A percentile compares a stretch with the other conserved stretches of the same genome.
These are phyloP conservation scores for Drosophila murphyi DNA, from an alignment of 1,140 invertebrate species.

Conservation along the genomic window DNA sequence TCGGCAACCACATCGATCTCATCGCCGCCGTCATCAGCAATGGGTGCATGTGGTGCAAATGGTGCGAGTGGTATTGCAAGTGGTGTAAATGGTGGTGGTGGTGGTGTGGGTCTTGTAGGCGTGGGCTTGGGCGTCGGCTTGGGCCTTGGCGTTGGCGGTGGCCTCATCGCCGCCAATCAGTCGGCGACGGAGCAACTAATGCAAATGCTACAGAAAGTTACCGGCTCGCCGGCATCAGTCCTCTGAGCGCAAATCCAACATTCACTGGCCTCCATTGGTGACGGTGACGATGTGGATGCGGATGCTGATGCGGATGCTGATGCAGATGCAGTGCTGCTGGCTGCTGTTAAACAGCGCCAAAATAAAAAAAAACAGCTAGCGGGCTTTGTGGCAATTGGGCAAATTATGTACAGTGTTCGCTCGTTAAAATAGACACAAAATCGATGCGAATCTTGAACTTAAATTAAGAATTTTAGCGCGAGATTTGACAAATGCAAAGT, in stretches of 20 bases:
- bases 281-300: slow-evolving; percentile 8
- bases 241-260: slow-evolving; percentile 57
- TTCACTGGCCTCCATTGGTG: slow-evolving; percentile 6
- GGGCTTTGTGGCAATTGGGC: slow-evolving; percentile 62
- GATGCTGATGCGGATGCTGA: slow-evolving; percentile 6
- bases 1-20: slow-evolving; percentile 79
- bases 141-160: slow-evolving; percentile 35
- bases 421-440: no score
- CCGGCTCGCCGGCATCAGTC: slow-evolving; percentile 70
- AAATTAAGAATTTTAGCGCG: no score
- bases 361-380: slow-evolving; percentile 35
- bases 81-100: slow-evolving; percentile 15
- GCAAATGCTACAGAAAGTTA: slow-evolving; percentile 83
- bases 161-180: slow-evolving; percentile 53
- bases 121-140: slow-evolving; percentile 43
- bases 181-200: slow-evolving; percentile 82
- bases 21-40: slow-evolving; percentile 70
- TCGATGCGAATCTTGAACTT: no score
- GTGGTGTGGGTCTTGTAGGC: slow-evolving; percentile 40
- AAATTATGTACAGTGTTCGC: slow-evolving; percentile 2
- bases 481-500: no score
- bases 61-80: slow-evolving; percentile 10
- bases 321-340: slow-evolving; percentile 23
- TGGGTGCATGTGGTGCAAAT: slow-evolving; percentile 6
- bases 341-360: slow-evolving; percentile 35